These are phyloP conservation scores for Puffinus mauretanicus DNA, from an alignment of 2,113 vertebrate species.

Conservation along the genomic window DNA sequence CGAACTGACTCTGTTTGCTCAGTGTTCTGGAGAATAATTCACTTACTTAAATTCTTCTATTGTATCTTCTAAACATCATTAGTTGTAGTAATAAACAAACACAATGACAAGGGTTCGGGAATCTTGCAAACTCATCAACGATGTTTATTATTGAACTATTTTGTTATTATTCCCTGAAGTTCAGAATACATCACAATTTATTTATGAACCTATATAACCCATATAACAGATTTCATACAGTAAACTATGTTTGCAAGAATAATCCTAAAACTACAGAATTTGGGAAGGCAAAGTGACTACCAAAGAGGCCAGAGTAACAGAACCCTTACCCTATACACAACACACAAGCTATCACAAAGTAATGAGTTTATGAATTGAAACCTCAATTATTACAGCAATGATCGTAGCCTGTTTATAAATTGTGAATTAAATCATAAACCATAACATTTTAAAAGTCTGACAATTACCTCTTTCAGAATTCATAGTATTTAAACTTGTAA, in stretches of 20 bases:
- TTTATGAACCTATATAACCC: not conserved
- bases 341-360: not conserved
- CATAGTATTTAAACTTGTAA: not conserved
- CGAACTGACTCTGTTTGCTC: not conserved
- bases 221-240: not conserved
- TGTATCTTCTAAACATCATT: not conserved
- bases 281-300: not conserved
- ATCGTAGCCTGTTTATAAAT: not conserved
- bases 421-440: not conserved
- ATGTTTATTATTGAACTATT: not conserved
- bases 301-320: not conserved
- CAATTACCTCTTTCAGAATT: not conserved
- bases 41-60: not conserved
- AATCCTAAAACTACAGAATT: not conserved
- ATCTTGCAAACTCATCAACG: not conserved
- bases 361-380: not conserved
- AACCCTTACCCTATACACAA: not conserved
- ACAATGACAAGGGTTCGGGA: not conserved
- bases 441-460: not conserved
- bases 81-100: not conserved
- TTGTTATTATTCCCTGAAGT: not conserved
- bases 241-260: not conserved
- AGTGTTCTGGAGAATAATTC: not conserved
- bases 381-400: not conserved
- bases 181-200: not conserved